Evolutionary conservation across 2,888 invertebrate species (phyloP).

Genomic region (Spodoptera littoralis): DNA sequence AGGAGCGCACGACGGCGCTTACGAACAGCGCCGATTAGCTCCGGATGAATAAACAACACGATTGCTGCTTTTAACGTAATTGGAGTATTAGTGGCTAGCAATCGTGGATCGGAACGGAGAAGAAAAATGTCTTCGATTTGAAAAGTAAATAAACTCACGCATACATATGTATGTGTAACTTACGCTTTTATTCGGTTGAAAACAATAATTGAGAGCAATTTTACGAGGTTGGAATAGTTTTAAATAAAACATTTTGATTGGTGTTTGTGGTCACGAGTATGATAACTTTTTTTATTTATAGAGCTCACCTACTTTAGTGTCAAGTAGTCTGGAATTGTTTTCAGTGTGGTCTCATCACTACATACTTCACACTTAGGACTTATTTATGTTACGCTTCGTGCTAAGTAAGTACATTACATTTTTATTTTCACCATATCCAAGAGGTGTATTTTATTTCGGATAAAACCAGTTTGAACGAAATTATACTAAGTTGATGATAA

Average conservation of each 20-base stretch:
- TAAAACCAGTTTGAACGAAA: too few species aligned
- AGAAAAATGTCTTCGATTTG: constrained; percentile 39
- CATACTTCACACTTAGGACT: too few species aligned
- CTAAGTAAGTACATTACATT: too few species aligned
- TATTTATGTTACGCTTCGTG: too few species aligned
- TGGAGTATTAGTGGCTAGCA: constrained; percentile 44
- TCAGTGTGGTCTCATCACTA: too few species aligned
- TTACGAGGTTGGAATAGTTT: neutral
- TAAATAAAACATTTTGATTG: neutral
- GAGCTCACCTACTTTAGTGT: too few species aligned
- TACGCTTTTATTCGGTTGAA: constrained; percentile 32
- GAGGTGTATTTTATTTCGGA: neutral
- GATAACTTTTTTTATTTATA: neutral
- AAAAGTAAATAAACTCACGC: constrained; percentile 42
- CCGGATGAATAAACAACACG: constrained; percentile 42
- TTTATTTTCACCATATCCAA: neutral
- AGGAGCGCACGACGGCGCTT: constrained; percentile 37
- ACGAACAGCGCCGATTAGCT: constrained; percentile 31
- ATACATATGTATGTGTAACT: constrained; percentile 35
- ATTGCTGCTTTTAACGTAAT: constrained; percentile 49
- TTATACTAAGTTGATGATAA: too few species aligned
- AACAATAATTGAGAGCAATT: constrained; percentile 3
- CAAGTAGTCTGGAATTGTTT: too few species aligned
- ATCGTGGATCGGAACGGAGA: constrained; percentile 26
- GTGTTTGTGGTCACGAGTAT: too few species aligned